phyloP scores from a whole-genome alignment of 2,888 invertebrate genomes.

The Mactromeris polynyma region DNA sequence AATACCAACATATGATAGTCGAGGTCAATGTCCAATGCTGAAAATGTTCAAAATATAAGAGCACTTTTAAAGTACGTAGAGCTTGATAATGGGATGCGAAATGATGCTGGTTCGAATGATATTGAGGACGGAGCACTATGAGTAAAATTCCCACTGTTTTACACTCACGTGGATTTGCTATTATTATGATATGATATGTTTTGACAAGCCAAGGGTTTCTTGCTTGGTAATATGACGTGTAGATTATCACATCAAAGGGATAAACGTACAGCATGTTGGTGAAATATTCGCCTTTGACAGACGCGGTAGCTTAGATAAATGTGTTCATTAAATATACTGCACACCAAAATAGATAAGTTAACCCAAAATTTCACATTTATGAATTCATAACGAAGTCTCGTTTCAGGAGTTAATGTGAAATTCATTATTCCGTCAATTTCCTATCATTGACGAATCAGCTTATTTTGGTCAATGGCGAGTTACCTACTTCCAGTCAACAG shows the following conservation, averaged over 20 bases:
- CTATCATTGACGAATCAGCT: no score
- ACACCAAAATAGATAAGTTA: not conserved
- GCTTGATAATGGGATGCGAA: not conserved
- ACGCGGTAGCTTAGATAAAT: not conserved
- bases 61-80: not conserved
- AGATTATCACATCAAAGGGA: not conserved
- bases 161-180: not conserved
- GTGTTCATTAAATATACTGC: not conserved
- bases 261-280: not conserved
- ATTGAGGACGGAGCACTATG: not conserved
- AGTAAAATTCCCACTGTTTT: not conserved
- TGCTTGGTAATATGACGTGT: not conserved
- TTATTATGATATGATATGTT: not conserved
- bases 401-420: not conserved
- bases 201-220: not conserved
- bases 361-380: not conserved
- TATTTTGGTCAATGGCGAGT: no score
- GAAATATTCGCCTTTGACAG: not conserved
- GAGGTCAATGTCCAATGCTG: no score
- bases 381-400: not conserved
- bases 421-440: no score
- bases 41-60: not conserved
- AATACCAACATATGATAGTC: no score
- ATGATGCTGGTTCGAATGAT: not conserved
- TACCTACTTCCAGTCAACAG: no score